Conservation (phyloP, 2,113 vertebrate species). For the Spermophilus dauricus region DNA sequence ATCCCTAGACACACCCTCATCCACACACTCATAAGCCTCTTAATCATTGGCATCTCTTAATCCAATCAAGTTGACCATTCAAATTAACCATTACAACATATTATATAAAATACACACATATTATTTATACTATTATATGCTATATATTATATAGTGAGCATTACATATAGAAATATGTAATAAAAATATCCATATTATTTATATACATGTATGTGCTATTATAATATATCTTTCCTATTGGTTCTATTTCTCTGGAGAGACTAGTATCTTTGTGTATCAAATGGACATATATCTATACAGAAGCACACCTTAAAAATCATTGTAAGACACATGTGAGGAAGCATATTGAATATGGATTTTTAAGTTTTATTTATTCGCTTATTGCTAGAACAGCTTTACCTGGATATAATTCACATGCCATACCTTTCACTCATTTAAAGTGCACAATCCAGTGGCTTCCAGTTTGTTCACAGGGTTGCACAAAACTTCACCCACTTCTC, state of each 20-base stretch:
- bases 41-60: too few species aligned
- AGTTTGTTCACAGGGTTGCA: background rate
- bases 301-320: background rate
- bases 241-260: background rate
- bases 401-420: background rate
- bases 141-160: background rate
- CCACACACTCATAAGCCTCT: too few species aligned
- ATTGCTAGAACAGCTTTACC: background rate
- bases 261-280: background rate
- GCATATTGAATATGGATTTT: background rate
- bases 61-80: too few species aligned
- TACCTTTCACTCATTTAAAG: background rate
- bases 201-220: background rate
- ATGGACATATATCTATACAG: background rate
- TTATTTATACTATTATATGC: background rate
- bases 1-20: too few species aligned
- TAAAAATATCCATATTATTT: background rate
- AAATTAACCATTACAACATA: too few species aligned
- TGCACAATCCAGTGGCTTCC: background rate
- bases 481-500: background rate
- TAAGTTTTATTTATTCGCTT: background rate
- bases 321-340: too few species aligned
- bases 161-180: background rate
- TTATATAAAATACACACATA: background rate
- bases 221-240: background rate